phyloP scores from a whole-genome alignment of 2,888 invertebrate genomes.

The Netelia virgata region DNA sequence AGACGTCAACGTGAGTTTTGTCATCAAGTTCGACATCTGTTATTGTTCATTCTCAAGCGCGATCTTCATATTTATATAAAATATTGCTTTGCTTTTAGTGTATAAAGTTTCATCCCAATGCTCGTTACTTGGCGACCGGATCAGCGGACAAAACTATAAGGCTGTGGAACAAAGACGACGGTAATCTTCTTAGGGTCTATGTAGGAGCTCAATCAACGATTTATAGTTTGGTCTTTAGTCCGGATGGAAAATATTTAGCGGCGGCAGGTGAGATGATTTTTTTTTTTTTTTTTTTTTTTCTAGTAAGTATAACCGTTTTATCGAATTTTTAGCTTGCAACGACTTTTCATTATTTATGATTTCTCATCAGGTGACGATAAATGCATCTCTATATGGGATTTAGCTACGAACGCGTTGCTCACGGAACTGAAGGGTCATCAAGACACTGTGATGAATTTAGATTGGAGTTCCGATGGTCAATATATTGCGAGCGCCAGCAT shows the following conservation, averaged over 20 bases:
- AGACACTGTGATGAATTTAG: slow-evolving; percentile 83
- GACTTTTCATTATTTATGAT: slow-evolving; percentile 13
- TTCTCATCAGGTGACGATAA: slow-evolving; percentile 78
- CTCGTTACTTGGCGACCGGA: slow-evolving; percentile 95
- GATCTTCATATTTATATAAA: neutral
- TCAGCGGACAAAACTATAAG: slow-evolving; percentile 95
- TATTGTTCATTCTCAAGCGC: neutral
- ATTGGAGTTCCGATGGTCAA: slow-evolving; percentile 84
- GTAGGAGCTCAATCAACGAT: slow-evolving; percentile 92
- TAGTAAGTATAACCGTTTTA: slow-evolving; percentile 2
- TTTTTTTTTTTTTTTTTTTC: neutral
- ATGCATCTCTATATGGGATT: slow-evolving; percentile 82
- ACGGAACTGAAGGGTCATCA: slow-evolving; percentile 83
- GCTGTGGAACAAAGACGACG: slow-evolving; percentile 94
- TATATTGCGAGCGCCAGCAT: slow-evolving; percentile 83
- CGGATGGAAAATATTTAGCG: slow-evolving; percentile 93
- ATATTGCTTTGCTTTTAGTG: slow-evolving; percentile 85
- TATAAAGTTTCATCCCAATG: slow-evolving; percentile 97
- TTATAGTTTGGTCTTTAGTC: slow-evolving; percentile 92
- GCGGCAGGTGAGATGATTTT: slow-evolving; percentile 89
- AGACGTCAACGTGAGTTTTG: slow-evolving; percentile 92
- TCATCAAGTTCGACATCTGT: neutral
- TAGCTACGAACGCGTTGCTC: slow-evolving; percentile 80
- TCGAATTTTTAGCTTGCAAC: too few relatives aligned
- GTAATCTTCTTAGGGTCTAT: slow-evolving; percentile 92